phyloP scores from a whole-genome alignment of 2,113 vertebrate genomes.

The Uria aalge region DNA sequence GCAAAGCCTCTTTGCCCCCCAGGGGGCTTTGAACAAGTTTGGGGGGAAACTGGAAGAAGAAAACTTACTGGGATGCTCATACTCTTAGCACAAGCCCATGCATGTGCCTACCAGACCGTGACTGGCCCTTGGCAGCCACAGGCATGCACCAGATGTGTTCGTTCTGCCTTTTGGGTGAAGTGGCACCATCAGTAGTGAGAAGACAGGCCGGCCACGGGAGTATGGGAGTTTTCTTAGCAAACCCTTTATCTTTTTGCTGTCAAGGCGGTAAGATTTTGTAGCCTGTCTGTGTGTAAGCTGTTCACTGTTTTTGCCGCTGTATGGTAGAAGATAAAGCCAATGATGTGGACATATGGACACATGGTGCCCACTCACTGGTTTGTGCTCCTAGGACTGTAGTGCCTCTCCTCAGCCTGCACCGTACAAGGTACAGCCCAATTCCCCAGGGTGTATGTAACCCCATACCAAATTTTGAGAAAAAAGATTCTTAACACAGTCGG shows the following conservation, averaged over 20 bases:
- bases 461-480: background rate
- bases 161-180: background rate
- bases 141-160: background rate
- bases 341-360: background rate
- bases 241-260: background rate
- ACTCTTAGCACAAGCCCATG: background rate
- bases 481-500: accelerated
- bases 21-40: background rate
- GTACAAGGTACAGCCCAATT: background rate
- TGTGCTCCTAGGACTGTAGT: background rate
- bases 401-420: background rate
- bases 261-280: background rate
- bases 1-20: background rate
- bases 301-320: background rate
- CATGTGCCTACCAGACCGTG: background rate
- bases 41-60: background rate
- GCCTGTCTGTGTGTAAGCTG: background rate
- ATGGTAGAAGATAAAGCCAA: background rate
- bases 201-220: accelerated
- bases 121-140: background rate
- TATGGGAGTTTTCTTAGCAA: background rate
- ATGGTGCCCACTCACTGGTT: background rate
- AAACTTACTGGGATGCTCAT: background rate
- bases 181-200: background rate
- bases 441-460: background rate